A percentile compares a stretch with the other conserved stretches of the same genome.
Evolutionary conservation across 2,113 vertebrate genomes (phyloP).

Genomic region (Raja brachyura): DNA sequence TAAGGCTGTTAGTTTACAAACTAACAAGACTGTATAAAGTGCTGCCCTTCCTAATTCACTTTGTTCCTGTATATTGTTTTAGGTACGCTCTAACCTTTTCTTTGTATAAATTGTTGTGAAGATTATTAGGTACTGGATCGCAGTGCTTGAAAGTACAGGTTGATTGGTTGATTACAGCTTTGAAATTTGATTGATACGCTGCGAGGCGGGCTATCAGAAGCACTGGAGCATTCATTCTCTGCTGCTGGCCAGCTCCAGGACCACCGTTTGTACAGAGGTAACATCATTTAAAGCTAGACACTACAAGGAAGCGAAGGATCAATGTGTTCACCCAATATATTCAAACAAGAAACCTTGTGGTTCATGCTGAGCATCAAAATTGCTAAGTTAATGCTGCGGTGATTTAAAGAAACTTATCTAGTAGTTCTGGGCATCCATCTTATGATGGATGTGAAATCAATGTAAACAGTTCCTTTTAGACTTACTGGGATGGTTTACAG

Average conservation of each 20-base stretch:
- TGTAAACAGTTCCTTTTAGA: neutral
- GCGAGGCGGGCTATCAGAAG: conserved; percentile 30
- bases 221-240: conserved; percentile 36
- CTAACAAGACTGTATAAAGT: conserved; percentile 17
- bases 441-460: neutral
- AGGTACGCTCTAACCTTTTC: conserved; percentile 32
- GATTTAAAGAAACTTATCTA: neutral
- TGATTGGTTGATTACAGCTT: conserved; percentile 35
- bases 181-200: conserved; percentile 35
- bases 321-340: conserved; percentile 28
- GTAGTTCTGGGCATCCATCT: neutral
- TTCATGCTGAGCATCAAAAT: conserved; percentile 15
- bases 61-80: conserved; percentile 37
- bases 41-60: conserved; percentile 36
- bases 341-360: neutral
- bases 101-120: conserved; percentile 37
- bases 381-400: conserved; percentile 26
- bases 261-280: conserved; percentile 34
- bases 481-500: neutral
- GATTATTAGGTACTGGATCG: conserved; percentile 35
- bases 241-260: conserved; percentile 26
- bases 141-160: conserved; percentile 35
- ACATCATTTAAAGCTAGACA: conserved; percentile 34
- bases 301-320: conserved; percentile 9
- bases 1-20: neutral